Conservation (phyloP, 1,140 invertebrate genomes). For the Drosophila lini region DNA sequence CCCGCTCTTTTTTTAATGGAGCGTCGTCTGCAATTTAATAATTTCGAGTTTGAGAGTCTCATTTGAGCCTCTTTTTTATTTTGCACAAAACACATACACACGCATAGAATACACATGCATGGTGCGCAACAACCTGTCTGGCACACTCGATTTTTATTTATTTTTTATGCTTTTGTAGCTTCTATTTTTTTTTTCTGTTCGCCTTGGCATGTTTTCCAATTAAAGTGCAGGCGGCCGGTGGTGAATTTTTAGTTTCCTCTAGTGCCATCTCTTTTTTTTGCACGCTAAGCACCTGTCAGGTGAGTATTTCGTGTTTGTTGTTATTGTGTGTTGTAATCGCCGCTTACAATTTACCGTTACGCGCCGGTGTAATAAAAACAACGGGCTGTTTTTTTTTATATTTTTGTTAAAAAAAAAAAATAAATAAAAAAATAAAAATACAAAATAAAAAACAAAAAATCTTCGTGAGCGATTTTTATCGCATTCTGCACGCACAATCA, state of each 20-base stretch:
- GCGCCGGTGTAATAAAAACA: slow-evolving; percentile 59
- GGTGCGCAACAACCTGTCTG: slow-evolving; percentile 47
- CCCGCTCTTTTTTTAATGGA: slow-evolving; percentile 12
- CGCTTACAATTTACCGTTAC: slow-evolving; percentile 69
- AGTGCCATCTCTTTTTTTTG: slow-evolving; percentile 31
- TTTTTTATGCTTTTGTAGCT: slow-evolving; percentile 38
- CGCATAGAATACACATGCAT: background rate
- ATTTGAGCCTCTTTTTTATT: slow-evolving; percentile 29
- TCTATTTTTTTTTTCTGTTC: slow-evolving; percentile 35
- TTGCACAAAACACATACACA: slow-evolving; percentile 18
- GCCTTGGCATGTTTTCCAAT: slow-evolving; percentile 58
- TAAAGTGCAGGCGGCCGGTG: slow-evolving; percentile 56
- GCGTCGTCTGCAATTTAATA: slow-evolving; percentile 74
- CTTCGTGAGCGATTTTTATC: slow-evolving; percentile 50
- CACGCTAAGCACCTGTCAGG: slow-evolving; percentile 16
- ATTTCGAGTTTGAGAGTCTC: slow-evolving; percentile 54
- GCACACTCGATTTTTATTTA: slow-evolving; percentile 39
- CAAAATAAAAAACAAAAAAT: too few relatives aligned
- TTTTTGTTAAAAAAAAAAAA: background rate
- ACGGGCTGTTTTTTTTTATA: slow-evolving; percentile 14
- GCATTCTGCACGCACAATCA: slow-evolving; percentile 47
- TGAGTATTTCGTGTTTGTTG: slow-evolving; percentile 1
- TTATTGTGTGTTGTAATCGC: slow-evolving; percentile 60
- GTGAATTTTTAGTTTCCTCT: slow-evolving; percentile 64
- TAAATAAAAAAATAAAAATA: too few relatives aligned